Base-by-base conservation (phyloP, 2,113 vertebrate genomes). In the Sinocyclocheilus anshuiensis region DNA sequence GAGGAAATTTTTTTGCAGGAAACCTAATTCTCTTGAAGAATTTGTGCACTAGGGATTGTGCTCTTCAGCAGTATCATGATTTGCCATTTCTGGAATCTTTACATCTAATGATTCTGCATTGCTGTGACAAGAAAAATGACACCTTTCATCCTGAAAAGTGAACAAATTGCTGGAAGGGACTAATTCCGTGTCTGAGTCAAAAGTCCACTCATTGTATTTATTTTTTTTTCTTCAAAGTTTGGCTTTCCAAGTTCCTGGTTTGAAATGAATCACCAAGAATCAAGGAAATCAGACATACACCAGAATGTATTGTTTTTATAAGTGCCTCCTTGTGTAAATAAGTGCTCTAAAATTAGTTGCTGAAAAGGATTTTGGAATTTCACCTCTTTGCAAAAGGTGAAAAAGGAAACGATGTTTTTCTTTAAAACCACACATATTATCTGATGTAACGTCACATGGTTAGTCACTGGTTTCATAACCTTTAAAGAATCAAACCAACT, bases 1-100 rank as follows among this genome's bases (percentile, higher is more conserved):
- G 91, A 97, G 85, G 4, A n/a, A 42, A 29, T 29, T 2, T 57
- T 33, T n/a, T 71, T 0, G 0, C 2, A 16, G 55, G 36, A 33
- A 48, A 71, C 55, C 4, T 16, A 24, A 18, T 84, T 77, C 61
- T 75, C 48, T 50, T 69, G 10, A 88, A 86, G 63, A 12, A 76
- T 16, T 9, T 29, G 5, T n/a, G 13, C 74, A 39, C 22, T 77
- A n/a, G 42, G 0, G 26, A 59, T 9, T 33, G 5, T n/a, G 13
- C 74, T n/a, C 22, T 42, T 4, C 24, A n/a, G 59, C 5, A n/a
- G 15, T n/a, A 39, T 72, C 42, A n/a, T 11, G 15, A 55, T 61
- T 18, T 80, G 22, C 12, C 33, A 80, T 63, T 24, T 63, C 1
- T 45, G 8, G 26, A 81, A 77, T 77, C 39, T 26, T 81, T 36